Base-by-base conservation (phyloP, 1,140 invertebrate species). In the Drosophila ohnishii region DNA sequence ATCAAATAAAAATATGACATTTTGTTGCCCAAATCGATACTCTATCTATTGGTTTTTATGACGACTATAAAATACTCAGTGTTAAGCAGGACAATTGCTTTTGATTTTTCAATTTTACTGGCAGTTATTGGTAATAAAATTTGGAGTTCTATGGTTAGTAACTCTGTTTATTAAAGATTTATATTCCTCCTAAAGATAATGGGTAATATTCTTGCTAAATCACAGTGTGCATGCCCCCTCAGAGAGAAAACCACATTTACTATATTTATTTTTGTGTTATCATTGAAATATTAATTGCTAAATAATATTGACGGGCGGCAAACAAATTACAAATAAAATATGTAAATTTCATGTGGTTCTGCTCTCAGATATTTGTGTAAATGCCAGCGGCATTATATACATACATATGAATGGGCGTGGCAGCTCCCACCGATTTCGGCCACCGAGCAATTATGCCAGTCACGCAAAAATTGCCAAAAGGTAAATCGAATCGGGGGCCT, bases 221-320 rank as follows among this genome's bases (percentile, higher is more conserved):
- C 30, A 8, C 10, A 51, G 34, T 13, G 11, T 19, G 16, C 16
- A 55, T 37, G 14, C 34, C 19, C 8, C 13, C 2, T 25, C 9
- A 7, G 16, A 22, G 3, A n/a, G n/a, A 30, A 64, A 35, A 30
- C 28, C 28, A 9, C 34, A 39, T n/a, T 28, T 28, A 28, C 25
- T 28, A 39, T 0, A 39, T 25, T 39, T 45, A 28, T 39, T 50
- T 39, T 32, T 22, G 40, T 28, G 44, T 47, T 61, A 73, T 61
- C 73, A 79, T 73, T 67, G 53, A 78, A 87, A 87, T 83, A 83
- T 86, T 83, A 88, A 86, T 86, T 83, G 83, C 61, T 73, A 86
- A 86, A 86, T 86, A 86, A 83, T 87, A 86, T 88, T 88, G 84
- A 86, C 72, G 72, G 28, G 50, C 57, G 50, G 75, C 64, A 73